Evolutionary conservation across 2,797 vertebrate genomes (phyloP).

Genomic region (Chloroceryle inda): DNA sequence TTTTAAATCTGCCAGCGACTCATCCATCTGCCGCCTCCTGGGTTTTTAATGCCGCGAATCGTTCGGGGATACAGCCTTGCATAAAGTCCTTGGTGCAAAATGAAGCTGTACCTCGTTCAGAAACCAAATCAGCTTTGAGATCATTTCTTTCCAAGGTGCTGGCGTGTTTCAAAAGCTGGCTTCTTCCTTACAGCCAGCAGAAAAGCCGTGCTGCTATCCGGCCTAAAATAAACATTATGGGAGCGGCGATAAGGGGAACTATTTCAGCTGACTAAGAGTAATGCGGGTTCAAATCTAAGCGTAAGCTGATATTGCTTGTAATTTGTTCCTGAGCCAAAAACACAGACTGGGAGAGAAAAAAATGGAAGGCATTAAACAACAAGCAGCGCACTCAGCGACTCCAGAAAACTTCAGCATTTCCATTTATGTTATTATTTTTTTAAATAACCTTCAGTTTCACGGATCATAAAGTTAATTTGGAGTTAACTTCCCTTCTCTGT

Average conservation of each 20-base stretch:
- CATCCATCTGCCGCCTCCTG: conserved; percentile 54
- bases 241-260: conserved; percentile 59
- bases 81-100: conserved; percentile 20
- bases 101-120: neutral
- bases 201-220: conserved; percentile 44
- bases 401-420: conserved; percentile 57
- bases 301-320: conserved; percentile 65
- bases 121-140: conserved; percentile 2
- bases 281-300: conserved; percentile 62
- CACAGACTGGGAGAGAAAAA: conserved; percentile 48
- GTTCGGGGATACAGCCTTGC: conserved; percentile 7
- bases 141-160: conserved; percentile 27
- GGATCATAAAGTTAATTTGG: conserved; percentile 73
- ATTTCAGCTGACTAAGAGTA: conserved; percentile 69
- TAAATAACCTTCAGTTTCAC: conserved; percentile 73
- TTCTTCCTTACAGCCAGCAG: conserved; percentile 19
- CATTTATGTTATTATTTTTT: conserved; percentile 71
- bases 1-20: conserved; percentile 67
- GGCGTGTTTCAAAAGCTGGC: conserved; percentile 24
- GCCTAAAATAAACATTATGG: conserved; percentile 67
- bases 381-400: conserved; percentile 20
- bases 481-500: conserved; percentile 48
- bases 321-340: conserved; percentile 59
- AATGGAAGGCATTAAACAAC: conserved; percentile 65
- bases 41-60: neutral